Conservation (phyloP, 64 coral and sea anemone species). For the Montipora cactus region DNA sequence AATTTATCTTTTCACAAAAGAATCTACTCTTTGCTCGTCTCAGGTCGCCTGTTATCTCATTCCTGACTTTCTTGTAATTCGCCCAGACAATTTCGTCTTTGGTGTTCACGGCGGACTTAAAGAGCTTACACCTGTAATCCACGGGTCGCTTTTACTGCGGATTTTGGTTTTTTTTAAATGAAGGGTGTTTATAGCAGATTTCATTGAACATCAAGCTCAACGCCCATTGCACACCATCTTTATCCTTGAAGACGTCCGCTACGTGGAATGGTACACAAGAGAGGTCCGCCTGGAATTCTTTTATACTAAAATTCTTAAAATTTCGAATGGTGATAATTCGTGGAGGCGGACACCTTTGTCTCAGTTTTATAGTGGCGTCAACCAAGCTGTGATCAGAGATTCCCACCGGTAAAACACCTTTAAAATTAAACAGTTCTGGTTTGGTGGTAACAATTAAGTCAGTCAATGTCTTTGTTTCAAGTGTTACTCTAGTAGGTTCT, state of each 20-base stretch:
- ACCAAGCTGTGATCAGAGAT: background rate
- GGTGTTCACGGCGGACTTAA: background rate
- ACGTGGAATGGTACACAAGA: background rate
- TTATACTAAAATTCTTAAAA: background rate
- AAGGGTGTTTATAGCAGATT: background rate
- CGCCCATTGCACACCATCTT: background rate
- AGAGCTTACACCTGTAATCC: background rate
- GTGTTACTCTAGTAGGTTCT: conserved; percentile 27
- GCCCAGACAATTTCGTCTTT: background rate
- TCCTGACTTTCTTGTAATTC: conserved; percentile 12
- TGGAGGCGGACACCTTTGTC: too few species aligned
- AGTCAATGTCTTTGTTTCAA: conserved; percentile 7
- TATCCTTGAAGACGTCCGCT: background rate
- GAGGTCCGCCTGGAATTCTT: background rate
- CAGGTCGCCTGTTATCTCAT: background rate
- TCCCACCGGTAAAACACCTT: conserved; percentile 8
- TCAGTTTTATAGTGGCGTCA: background rate
- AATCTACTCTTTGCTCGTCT: background rate
- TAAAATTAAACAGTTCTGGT: conserved; percentile 1
- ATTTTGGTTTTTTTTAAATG: background rate
- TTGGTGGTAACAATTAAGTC: background rate
- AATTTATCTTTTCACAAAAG: background rate
- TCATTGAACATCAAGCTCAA: conserved; percentile 13
- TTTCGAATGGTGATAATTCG: background rate
- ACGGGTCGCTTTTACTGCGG: background rate